Conservation (phyloP, 2,113 vertebrate genomes). For the Sula dactylatra region DNA sequence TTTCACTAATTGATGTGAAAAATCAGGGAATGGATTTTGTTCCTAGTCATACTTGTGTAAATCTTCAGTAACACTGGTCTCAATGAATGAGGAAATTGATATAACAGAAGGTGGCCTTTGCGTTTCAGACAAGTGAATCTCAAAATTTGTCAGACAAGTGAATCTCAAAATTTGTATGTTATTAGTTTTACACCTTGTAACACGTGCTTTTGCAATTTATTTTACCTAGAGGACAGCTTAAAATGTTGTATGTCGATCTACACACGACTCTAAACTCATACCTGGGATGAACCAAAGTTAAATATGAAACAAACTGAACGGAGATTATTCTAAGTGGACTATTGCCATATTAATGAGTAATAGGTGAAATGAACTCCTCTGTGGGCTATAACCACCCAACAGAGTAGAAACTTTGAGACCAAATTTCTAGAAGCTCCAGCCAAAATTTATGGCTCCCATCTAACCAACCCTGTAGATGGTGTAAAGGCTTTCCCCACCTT, state of each 20-base stretch:
- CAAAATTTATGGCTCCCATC: not conserved
- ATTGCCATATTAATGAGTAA: not conserved
- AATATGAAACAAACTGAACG: not conserved
- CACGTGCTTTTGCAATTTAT: not conserved
- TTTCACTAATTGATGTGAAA: constrained; percentile 2
- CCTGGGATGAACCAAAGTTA: not conserved
- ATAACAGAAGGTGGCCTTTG: not conserved
- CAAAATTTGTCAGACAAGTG: not conserved
- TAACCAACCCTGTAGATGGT: not conserved
- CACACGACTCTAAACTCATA: not conserved
- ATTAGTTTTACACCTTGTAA: not conserved
- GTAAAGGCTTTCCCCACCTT: not conserved
- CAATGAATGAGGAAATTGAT: not conserved
- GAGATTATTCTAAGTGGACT: not conserved
- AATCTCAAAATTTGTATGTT: not conserved
- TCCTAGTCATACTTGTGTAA: not conserved
- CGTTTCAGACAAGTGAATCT: not conserved
- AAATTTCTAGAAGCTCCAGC: not conserved
- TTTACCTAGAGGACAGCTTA: not conserved
- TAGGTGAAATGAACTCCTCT: not conserved
- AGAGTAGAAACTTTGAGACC: not conserved
- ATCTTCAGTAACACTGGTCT: not conserved
- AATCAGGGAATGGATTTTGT: not conserved
- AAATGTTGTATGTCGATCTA: not conserved
- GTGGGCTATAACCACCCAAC: not conserved